Evolutionary conservation across 2,113 vertebrate genomes (phyloP).

Genomic region (Plotosus lineatus): DNA sequence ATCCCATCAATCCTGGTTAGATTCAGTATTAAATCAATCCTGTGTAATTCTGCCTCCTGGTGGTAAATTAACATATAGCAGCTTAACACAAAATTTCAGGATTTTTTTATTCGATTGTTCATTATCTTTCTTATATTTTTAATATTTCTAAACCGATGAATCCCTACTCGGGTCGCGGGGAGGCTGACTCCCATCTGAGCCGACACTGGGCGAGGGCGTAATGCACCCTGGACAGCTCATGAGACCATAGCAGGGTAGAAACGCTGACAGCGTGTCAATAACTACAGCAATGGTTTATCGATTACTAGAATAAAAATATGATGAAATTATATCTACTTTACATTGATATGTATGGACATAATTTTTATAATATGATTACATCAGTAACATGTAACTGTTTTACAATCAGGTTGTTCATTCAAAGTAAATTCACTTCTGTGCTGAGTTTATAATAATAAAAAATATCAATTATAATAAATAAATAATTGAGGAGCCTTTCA

Average conservation of each 20-base stretch:
- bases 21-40: neutral
- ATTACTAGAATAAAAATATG: too few species aligned
- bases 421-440: neutral
- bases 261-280: too few species aligned
- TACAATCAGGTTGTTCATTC: neutral
- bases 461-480: neutral
- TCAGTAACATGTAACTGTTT: neutral
- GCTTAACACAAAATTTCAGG: neutral
- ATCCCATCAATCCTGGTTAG: neutral
- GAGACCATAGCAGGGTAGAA: too few species aligned
- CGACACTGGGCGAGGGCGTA: too few species aligned
- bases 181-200: too few species aligned
- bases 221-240: too few species aligned
- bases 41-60: constrained; percentile 28
- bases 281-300: too few species aligned
- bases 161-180: too few species aligned
- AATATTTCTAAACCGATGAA: too few species aligned
- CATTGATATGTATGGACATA: neutral
- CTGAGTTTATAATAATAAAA: neutral
- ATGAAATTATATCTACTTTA: neutral
- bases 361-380: neutral
- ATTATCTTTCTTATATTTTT: neutral
- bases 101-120: neutral
- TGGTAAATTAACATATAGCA: constrained; percentile 15
- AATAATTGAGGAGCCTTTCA: neutral